Evolutionary conservation across 2,797 vertebrate species (phyloP), one percentile per base, ranked within the genome.

Genomic region (Phylloscopus collybita): DNA sequence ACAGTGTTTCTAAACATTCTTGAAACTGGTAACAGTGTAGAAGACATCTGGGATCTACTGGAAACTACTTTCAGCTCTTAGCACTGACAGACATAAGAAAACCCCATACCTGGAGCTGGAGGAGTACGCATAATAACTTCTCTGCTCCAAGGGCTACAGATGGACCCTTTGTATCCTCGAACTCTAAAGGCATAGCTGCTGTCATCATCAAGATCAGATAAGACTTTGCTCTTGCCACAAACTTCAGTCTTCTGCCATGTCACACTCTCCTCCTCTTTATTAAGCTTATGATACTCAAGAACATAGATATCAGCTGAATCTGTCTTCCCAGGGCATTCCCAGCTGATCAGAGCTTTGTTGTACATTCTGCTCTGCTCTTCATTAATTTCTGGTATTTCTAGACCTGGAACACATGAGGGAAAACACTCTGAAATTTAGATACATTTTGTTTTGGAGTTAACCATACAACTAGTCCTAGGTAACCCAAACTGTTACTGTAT

Each of bases 351-450:
- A 66, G 98, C 98, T 90, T 98, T 98, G 62, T 99, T 99, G 86
- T 99, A 99, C 29, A 99, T 97, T 96, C 95, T 98, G 97, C 99
- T 99, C 54, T 92, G 97, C 38, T 98, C 98, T 81, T 98, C 97
- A 71, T 98, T 99, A 65, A 99, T 99, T 97, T 99, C 98, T 54
- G 99, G 99, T 82, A 98, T 98, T 92, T 99, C 98, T 27, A 99
- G 97, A 94, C 99, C 99, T 99, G 88, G 94, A 93, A 69, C 13
- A 44, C 53, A 27, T 3, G 34, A 30, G n/a, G 10, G 56, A 13
- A 65, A 45, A 21, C 11, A 2, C 11, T 1, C 21, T 36, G 14
- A 88, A 36, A 57, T 34, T 53, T 53, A 81, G 38, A 51, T 34
- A 65, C 8, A 32, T 0, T 0, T 17, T 84, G 18, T 49, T 73